phyloP scores from a whole-genome alignment of 2,888 invertebrate genomes.

The Lamellibrachia columna region DNA sequence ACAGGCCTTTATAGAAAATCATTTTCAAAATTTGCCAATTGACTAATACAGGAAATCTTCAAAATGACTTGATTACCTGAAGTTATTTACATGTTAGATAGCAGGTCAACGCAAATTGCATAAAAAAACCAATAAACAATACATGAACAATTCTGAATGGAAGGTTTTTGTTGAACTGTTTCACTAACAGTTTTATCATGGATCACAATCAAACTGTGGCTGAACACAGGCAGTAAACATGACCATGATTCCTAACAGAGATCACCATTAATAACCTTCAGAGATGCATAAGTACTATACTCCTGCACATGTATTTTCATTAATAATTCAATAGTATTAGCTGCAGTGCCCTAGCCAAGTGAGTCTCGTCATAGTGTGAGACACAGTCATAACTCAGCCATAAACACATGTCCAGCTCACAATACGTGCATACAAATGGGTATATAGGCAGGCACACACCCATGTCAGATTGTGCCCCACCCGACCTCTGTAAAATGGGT shows the following conservation, averaged over 20 bases:
- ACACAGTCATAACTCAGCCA: not conserved
- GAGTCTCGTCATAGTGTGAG: not conserved
- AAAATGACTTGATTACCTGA: too few relatives aligned
- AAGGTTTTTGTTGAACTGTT: not conserved
- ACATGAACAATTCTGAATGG: not conserved
- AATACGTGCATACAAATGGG: not conserved
- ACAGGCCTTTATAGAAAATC: too few relatives aligned
- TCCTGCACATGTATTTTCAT: not conserved
- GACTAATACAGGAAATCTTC: too few relatives aligned
- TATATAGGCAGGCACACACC: not conserved
- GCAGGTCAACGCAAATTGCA: not conserved
- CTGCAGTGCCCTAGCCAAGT: not conserved
- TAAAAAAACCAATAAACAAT: not conserved
- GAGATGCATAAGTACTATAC: too few relatives aligned
- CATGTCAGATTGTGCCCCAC: not conserved
- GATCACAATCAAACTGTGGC: not conserved
- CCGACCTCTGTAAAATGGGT: not conserved
- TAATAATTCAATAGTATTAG: not conserved
- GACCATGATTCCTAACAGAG: not conserved
- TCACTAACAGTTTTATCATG: not conserved
- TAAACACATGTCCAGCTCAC: constrained; percentile 9
- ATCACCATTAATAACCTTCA: not conserved
- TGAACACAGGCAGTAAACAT: not conserved
- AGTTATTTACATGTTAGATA: too few relatives aligned
- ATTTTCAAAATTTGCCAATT: too few relatives aligned